Evolutionary conservation across 2,888 invertebrate species (phyloP).

Genomic region (Linnaemya tessellans): DNA sequence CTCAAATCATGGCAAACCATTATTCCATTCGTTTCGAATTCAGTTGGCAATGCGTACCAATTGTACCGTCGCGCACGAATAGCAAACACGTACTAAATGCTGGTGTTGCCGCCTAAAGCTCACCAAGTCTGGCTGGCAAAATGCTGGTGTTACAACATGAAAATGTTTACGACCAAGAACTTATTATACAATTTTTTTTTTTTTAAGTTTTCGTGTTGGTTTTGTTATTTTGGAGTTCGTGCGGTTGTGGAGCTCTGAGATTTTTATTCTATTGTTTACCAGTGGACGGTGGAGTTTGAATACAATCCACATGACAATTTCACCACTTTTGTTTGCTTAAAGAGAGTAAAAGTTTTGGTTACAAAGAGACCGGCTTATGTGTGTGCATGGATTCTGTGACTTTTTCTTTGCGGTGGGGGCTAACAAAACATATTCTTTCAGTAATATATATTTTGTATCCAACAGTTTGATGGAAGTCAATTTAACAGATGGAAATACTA

Average conservation of each 20-base stretch:
- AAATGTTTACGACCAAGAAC: slow-evolving; percentile 62
- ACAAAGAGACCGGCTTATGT: slow-evolving; percentile 54
- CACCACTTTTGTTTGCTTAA: background rate
- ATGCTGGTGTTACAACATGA: slow-evolving; percentile 21
- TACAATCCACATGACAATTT: slow-evolving; percentile 9
- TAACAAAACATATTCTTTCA: background rate
- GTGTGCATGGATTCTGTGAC: background rate
- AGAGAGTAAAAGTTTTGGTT: background rate
- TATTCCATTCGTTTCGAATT: slow-evolving; percentile 18
- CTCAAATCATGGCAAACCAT: slow-evolving; percentile 6
- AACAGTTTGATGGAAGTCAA: background rate
- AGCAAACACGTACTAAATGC: slow-evolving; percentile 70
- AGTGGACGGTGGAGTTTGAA: slow-evolving; percentile 34
- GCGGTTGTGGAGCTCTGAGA: slow-evolving; percentile 32
- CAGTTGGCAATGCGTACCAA: slow-evolving; percentile 61
- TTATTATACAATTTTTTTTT: slow-evolving; percentile 12
- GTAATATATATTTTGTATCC: background rate
- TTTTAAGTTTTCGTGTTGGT: slow-evolving; percentile 7
- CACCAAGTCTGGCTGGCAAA: slow-evolving; percentile 39
- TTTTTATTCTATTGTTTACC: slow-evolving; percentile 38
- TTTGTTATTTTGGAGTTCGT: slow-evolving; percentile 10
- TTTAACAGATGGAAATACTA: background rate
- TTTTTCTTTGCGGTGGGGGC: background rate
- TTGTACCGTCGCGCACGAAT: slow-evolving; percentile 72
- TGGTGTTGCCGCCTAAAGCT: slow-evolving; percentile 53